phyloP scores from a whole-genome alignment of 2,888 invertebrate genomes.

The Macrophya annulata region DNA sequence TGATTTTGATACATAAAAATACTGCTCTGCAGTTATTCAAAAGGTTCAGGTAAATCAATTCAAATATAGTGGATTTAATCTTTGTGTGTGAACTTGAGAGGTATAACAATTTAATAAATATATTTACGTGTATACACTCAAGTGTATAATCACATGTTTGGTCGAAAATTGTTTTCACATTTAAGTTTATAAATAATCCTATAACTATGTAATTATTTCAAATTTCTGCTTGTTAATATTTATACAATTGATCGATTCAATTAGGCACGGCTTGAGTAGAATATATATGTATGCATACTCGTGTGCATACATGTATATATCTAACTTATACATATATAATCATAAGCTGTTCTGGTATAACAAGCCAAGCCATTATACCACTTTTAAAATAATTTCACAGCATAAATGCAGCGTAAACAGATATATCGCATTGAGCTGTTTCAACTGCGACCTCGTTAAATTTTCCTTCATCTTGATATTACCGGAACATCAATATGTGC shows the following conservation, averaged over 20 bases:
- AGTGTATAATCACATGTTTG: slow-evolving; percentile 32
- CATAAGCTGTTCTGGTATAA: slow-evolving; percentile 44
- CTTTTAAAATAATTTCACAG: slow-evolving; percentile 8
- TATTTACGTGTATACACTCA: slow-evolving; percentile 2
- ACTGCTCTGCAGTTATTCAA: slow-evolving; percentile 1
- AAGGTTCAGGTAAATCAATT: slow-evolving; percentile 49
- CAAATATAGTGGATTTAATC: slow-evolving; percentile 10
- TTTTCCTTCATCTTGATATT: slow-evolving; percentile 32
- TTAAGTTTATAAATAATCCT: slow-evolving; percentile 8
- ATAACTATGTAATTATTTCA: background rate
- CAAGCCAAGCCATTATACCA: slow-evolving; percentile 7
- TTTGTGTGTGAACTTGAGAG: background rate
- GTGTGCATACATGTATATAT: slow-evolving; percentile 19
- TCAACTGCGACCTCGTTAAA: background rate
- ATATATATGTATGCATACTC: slow-evolving; percentile 13
- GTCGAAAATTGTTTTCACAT: slow-evolving; percentile 1
- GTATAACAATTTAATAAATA: slow-evolving; percentile 23
- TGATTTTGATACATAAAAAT: background rate
- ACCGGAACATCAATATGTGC: background rate
- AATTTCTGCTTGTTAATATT: slow-evolving; percentile 10
- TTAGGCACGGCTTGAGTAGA: slow-evolving; percentile 20
- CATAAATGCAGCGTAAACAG: slow-evolving; percentile 2
- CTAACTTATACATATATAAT: slow-evolving; percentile 11
- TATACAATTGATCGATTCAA: slow-evolving; percentile 12
- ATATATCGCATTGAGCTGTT: slow-evolving; percentile 25